Base-by-base conservation (phyloP, 2,797 vertebrate species). In the Acipenser ruthenus region DNA sequence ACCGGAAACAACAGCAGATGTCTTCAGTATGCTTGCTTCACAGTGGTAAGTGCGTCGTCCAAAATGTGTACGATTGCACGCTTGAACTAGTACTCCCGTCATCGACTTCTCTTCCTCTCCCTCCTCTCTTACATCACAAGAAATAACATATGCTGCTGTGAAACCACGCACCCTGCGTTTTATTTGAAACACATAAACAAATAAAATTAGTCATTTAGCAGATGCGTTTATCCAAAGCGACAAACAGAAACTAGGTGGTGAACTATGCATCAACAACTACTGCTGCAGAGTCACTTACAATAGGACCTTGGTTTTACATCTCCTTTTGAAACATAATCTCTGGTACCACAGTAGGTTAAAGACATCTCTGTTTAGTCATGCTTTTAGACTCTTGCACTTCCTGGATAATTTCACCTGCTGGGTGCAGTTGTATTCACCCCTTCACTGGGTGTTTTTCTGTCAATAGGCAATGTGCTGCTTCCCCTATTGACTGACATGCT, bases 21-120 rank as follows among this genome's bases (percentile, higher is more conserved):
- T 95, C 65, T 98, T 96, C 72, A 84, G 89, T 72, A 86, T 85
- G 70, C 77, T 98, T 75, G 91, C 94, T 71, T 90, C 92, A 74
- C 91, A 92, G 79, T 97, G 95, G 95, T 96, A 82, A 77, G 90
- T 78, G 2, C 18, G 18, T 18, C 1, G 18, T 18, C 18, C 18
- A 18, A 18, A 18, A 18, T 1, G 23, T 48, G 1, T 6, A 2
- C 52, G n/a, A 37, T 12, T 8, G 18, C 12, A 56, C 8, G 3
- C 49, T 11, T 60, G 50, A 37, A 37, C 50, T 10, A 51, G 11
- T 48, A 49, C 13, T 37, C 53, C 15, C 1, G 7, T 60, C 3
- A 60, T n/a, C 18, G 7, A 60, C 58, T 2, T 4, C 13, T 49
- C 6, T 49, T 50, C 13, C 9, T 11, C 58, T 37, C 58, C 56